Conservation (phyloP, 1,140 invertebrate species). For the Drosophila sechellia region DNA sequence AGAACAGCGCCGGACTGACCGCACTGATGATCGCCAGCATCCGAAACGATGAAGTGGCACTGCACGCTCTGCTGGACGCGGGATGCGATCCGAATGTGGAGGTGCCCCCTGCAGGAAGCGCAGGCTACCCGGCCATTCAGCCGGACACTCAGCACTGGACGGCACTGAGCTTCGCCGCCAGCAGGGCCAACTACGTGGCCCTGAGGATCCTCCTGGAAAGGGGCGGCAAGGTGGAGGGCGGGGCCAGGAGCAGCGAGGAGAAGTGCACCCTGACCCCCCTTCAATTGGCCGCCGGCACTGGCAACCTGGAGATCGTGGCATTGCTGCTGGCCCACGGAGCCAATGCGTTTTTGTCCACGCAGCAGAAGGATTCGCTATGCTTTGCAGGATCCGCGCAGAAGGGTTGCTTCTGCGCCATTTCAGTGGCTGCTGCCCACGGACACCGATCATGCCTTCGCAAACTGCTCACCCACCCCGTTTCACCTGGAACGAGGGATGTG, state of each 20-base stretch:
- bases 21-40: slow-evolving; percentile 93
- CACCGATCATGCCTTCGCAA: slow-evolving; percentile 91
- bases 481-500: slow-evolving; percentile 88
- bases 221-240: slow-evolving; percentile 94
- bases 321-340: slow-evolving; percentile 92
- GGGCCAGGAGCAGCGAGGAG: slow-evolving; percentile 91
- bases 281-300: slow-evolving; percentile 92
- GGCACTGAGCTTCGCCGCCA: slow-evolving; percentile 89
- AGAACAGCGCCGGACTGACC: slow-evolving; percentile 92
- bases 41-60: slow-evolving; percentile 91
- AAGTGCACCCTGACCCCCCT: slow-evolving; percentile 94
- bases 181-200: slow-evolving; percentile 86
- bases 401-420: slow-evolving; percentile 93
- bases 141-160: slow-evolving; percentile 92
- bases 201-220: slow-evolving; percentile 89
- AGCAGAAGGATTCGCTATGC: slow-evolving; percentile 92
- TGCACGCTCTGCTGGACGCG: slow-evolving; percentile 89
- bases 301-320: slow-evolving; percentile 92
- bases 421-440: slow-evolving; percentile 94
- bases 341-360: slow-evolving; percentile 93
- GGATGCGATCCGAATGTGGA: slow-evolving; percentile 91
- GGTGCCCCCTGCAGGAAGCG: slow-evolving; percentile 85
- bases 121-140: slow-evolving; percentile 86
- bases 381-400: slow-evolving; percentile 93
- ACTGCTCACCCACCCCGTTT: slow-evolving; percentile 90